phyloP scores from a whole-genome alignment of 2,113 vertebrate genomes.

The Oryctolagus cuniculus region DNA sequence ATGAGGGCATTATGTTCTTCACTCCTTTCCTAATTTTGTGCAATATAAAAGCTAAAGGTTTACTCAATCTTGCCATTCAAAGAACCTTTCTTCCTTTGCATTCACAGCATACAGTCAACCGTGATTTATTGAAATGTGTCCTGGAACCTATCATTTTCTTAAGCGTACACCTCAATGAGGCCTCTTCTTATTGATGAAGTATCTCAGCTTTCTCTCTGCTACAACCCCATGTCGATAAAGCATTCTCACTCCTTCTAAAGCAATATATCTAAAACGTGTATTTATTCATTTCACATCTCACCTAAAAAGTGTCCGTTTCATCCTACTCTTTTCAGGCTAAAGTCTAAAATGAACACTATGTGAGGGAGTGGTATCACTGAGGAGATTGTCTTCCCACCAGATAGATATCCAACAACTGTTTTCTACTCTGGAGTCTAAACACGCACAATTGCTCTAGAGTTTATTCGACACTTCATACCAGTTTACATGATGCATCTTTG shows the following conservation, averaged over 20 bases:
- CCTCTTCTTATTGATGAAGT: background rate
- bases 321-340: background rate
- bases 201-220: background rate
- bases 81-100: background rate
- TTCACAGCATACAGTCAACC: background rate
- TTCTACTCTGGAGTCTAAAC: background rate
- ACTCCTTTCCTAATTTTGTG: background rate
- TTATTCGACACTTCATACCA: fast-evolving
- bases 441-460: background rate
- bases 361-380: fast-evolving
- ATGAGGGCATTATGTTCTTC: background rate
- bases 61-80: background rate
- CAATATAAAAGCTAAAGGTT: background rate
- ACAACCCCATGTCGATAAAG: no score
- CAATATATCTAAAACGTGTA: background rate
- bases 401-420: background rate
- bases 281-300: background rate
- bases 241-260: background rate
- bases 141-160: background rate
- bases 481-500: background rate
- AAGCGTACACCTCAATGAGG: background rate
- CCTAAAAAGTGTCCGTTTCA: background rate
- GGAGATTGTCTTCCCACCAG: no score
- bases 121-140: background rate
- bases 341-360: background rate